Evolutionary conservation across 2,888 invertebrate genomes (phyloP).

Genomic region (Nomada lathburiana): DNA sequence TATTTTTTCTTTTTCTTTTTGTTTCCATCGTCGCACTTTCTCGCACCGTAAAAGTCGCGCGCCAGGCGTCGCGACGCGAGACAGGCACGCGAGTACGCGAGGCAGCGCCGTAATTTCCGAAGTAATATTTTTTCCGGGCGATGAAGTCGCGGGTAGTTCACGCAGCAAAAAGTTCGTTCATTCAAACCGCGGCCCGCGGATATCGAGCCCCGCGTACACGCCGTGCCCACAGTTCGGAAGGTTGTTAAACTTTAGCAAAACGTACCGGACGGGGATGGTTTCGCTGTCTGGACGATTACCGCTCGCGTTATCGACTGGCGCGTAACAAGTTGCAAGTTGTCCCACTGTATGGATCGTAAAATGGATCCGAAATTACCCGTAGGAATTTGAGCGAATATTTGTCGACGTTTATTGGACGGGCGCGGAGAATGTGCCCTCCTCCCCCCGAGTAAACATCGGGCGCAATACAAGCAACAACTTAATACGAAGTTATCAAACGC

Average conservation of each 20-base stretch:
- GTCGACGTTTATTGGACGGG: constrained; percentile 41
- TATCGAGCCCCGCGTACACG: constrained; percentile 18
- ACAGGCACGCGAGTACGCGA: neutral
- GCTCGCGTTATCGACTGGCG: constrained; percentile 4
- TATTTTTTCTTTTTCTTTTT: constrained; percentile 31
- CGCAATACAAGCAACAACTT: constrained; percentile 32
- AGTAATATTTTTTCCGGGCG: constrained; percentile 56
- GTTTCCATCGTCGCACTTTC: constrained; percentile 16
- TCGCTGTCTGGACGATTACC: neutral
- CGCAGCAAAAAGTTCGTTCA: constrained; percentile 46
- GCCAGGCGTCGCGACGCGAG: neutral
- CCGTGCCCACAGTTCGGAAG: too few relatives aligned
- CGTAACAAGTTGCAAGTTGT: neutral
- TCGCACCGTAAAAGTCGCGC: constrained; percentile 37
- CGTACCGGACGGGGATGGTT: neutral
- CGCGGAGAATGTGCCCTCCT: constrained; percentile 11
- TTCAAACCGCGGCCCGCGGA: constrained; percentile 22
- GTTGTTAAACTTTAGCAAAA: neutral
- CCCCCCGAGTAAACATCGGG: constrained; percentile 24
- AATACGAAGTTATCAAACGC: constrained; percentile 38
- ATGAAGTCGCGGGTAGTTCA: constrained; percentile 34
- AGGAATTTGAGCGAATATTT: constrained; percentile 45
- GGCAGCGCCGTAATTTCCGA: constrained; percentile 45
- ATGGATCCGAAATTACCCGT: constrained; percentile 28
- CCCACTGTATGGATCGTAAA: constrained; percentile 20